A percentile compares a stretch with the other conserved stretches of the same genome.
Evolutionary conservation across 2,888 invertebrate species (phyloP).

Genomic region (Ormyrus labotus): DNA sequence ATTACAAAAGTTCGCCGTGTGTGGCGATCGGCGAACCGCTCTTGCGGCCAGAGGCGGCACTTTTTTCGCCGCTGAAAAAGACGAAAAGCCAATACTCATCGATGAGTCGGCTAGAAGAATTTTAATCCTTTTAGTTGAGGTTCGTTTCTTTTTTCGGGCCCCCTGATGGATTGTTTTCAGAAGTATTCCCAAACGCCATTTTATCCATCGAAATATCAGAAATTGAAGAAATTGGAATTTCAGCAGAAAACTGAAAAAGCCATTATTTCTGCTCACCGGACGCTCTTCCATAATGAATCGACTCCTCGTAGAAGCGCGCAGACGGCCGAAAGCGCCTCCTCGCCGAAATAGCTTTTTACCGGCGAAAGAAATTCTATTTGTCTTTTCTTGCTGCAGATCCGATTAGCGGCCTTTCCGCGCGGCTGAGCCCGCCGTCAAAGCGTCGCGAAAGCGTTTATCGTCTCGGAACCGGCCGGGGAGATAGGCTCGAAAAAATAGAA

Average conservation of each 20-base stretch:
- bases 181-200: no score
- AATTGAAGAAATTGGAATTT: no score
- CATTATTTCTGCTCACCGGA: no score
- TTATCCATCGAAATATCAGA: no score
- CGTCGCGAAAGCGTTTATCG: constrained; percentile 4
- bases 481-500: constrained; percentile 10
- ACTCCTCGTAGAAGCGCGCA: no score
- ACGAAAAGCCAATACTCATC: neutral
- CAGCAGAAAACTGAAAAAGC: no score
- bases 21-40: neutral
- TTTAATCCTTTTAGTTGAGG: constrained; percentile 5
- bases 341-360: no score
- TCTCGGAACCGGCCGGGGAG: neutral
- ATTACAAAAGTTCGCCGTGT: neutral
- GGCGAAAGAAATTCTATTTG: no score
- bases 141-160: neutral
- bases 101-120: neutral
- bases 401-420: constrained; percentile 1
- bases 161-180: neutral
- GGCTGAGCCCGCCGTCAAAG: constrained; percentile 23
- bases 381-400: no score
- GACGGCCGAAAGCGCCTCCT: no score
- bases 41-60: neutral
- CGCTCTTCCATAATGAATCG: no score
- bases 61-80: neutral